A percentile compares a stretch with the other conserved stretches of the same genome.
These are phyloP conservation scores for Trissolcus japonicus DNA, from an alignment of 2,888 invertebrate genomes.

Conservation along the genomic window DNA sequence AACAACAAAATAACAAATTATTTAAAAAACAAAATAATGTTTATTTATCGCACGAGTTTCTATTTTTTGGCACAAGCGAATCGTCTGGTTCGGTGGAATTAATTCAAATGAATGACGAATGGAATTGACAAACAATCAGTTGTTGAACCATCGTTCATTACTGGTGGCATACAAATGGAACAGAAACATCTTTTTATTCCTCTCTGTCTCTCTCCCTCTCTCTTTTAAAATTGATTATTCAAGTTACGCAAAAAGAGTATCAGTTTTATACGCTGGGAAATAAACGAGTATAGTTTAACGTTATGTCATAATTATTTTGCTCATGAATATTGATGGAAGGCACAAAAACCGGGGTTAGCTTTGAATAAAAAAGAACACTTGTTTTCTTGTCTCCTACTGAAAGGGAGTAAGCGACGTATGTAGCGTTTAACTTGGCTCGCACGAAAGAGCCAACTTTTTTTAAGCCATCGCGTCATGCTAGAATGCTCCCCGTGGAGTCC, in stretches of 20 bases:
- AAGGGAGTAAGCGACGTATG: slow-evolving; percentile 34
- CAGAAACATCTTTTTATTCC: too few relatives aligned
- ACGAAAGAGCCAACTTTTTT: slow-evolving; percentile 38
- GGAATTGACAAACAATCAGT: too few relatives aligned
- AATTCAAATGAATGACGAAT: too few relatives aligned
- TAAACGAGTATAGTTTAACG: slow-evolving; percentile 8
- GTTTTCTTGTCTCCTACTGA: slow-evolving; percentile 35
- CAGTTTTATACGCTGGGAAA: slow-evolving; percentile 2
- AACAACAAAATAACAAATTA: too few relatives aligned
- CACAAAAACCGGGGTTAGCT: slow-evolving; percentile 20
- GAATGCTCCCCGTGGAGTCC: slow-evolving; percentile 57
- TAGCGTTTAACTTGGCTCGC: slow-evolving; percentile 42
- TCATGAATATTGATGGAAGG: slow-evolving; percentile 24
- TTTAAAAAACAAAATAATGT: too few relatives aligned
- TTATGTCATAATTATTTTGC: slow-evolving; percentile 29
- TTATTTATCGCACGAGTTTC: too few relatives aligned
- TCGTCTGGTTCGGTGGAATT: too few relatives aligned
- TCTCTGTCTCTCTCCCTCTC: too few relatives aligned
- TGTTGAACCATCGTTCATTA: too few relatives aligned
- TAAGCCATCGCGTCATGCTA: slow-evolving; percentile 60
- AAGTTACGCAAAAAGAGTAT: neutral
- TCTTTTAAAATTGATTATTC: neutral
- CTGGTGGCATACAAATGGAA: too few relatives aligned
- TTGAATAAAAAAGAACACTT: slow-evolving; percentile 32
- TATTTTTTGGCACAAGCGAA: too few relatives aligned